Base-by-base conservation (phyloP, 2,113 vertebrate species). In the Azemiops feae region DNA sequence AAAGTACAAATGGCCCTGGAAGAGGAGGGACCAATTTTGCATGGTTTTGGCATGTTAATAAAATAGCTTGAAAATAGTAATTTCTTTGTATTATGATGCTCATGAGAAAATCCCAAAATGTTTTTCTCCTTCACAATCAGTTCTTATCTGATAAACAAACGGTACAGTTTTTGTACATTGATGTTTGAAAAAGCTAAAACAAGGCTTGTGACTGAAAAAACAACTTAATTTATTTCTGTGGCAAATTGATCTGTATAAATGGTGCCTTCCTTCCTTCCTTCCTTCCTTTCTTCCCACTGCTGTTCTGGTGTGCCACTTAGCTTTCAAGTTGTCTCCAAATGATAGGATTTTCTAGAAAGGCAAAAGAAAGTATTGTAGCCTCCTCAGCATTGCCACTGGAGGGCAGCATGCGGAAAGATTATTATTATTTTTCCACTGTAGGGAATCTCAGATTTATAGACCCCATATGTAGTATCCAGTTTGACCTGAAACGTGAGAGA, bases 191-290 rank as follows among this genome's bases (percentile, higher is more conserved):
- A 64, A 89, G 86, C 53, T 54, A 93, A 88, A 2, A 89, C 93
- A 93, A 88, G 55, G 50, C 90, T 89, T 94, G 91, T 39, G 91
- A 25, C 27, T 0, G 45, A 22, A n/a, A n/a, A 88, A 93, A 53
- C 64, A 81, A 81, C 60, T 90, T 91, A 6, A 87, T 54, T 89
- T 57, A 87, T 91, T 87, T 90, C 74, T 58, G 43, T 91, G 88
- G 52, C 89, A 85, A 89, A 94, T 52, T 57, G n/a, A 4, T 92
- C 85, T 93, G 23, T 94, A n/a, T 88, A 90, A 87, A 23, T 22
- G 2, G 93, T 94, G 90, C 88, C 95, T 20, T 89, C 94, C 92
- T 94, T 91, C 88, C 95, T 20, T 89, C 94, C 92, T 94, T 91
- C 53, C 74, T 52, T 81, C 39, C 1, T 90, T 89, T 57, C 90